phyloP scores from a whole-genome alignment of 2,797 vertebrate genomes.

The Pogonophryne albipinna region DNA sequence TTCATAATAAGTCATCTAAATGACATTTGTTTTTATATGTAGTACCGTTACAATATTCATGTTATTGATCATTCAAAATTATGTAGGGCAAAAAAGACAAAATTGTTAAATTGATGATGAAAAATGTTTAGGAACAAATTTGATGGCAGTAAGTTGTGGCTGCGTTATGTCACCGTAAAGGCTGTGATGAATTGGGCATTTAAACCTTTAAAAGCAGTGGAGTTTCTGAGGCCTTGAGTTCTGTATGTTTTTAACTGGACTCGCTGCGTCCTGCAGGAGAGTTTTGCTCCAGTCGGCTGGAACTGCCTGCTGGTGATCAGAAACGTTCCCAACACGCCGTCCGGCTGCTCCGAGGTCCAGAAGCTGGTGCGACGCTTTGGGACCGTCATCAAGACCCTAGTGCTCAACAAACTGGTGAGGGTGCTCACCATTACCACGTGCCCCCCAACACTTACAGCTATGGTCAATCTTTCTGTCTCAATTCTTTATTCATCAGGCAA shows the following conservation, averaged over 20 bases:
- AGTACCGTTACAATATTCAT: background rate
- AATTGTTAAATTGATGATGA: too few relatives aligned
- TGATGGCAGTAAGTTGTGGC: too few relatives aligned
- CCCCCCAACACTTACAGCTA: background rate
- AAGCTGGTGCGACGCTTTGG: constrained; percentile 90
- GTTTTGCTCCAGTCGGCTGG: constrained; percentile 46
- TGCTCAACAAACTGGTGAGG: constrained; percentile 71
- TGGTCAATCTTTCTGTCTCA: background rate
- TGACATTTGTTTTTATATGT: background rate
- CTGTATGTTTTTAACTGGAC: too few relatives aligned
- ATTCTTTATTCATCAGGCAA: background rate
- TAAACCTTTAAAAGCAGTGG: too few relatives aligned
- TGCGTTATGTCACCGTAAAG: too few relatives aligned
- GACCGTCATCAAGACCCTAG: constrained; percentile 67
- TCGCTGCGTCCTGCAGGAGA: constrained; percentile 46
- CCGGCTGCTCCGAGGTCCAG: constrained; percentile 83
- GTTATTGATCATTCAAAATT: background rate
- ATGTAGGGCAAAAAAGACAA: too few relatives aligned
- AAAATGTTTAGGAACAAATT: too few relatives aligned
- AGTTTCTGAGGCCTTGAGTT: too few relatives aligned
- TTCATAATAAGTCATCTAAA: background rate
- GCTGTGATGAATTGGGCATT: too few relatives aligned
- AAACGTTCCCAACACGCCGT: constrained; percentile 86
- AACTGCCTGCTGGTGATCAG: constrained; percentile 85
- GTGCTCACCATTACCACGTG: background rate